phyloP scores from a whole-genome alignment of 30 jellyfish, hydroid and myxozoan species.

The Hydractinia symbiolongicarpus region DNA sequence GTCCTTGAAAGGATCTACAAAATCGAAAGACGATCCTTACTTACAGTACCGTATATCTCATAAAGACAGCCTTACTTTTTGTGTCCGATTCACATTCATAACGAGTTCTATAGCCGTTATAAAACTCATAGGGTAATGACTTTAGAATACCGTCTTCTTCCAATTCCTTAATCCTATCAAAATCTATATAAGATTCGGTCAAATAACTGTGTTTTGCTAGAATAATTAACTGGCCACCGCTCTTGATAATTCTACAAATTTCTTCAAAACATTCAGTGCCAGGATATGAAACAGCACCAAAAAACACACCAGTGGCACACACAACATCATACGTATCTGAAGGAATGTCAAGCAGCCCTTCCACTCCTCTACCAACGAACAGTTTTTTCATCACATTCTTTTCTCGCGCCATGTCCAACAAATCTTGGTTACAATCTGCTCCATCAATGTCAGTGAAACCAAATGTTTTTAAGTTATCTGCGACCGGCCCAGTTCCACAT shows the following conservation, averaged over 20 bases:
- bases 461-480: neutral
- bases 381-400: slow-evolving; percentile 18
- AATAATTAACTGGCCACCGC: slow-evolving; percentile 20
- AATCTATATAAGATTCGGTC: neutral
- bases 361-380: neutral
- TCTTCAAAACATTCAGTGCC: slow-evolving; percentile 24
- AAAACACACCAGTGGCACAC: slow-evolving; percentile 24
- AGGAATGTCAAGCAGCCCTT: neutral
- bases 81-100: slow-evolving; percentile 1
- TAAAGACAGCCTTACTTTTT: slow-evolving; percentile 4
- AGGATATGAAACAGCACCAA: slow-evolving; percentile 15
- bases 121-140: neutral
- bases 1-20: no score
- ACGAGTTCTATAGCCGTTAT: slow-evolving; percentile 15
- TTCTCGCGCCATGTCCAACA: slow-evolving; percentile 2
- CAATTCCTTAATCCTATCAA: neutral
- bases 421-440: neutral
- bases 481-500: slow-evolving; percentile 28
- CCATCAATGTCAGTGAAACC: slow-evolving; percentile 22
- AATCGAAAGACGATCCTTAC: no score
- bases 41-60: neutral
- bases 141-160: slow-evolving; percentile 2
- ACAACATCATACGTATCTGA: slow-evolving; percentile 12
- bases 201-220: slow-evolving; percentile 12
- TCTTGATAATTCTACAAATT: slow-evolving; percentile 15